Base-by-base conservation (phyloP, 2,888 invertebrate species). In the Allolobophora icterica region DNA sequence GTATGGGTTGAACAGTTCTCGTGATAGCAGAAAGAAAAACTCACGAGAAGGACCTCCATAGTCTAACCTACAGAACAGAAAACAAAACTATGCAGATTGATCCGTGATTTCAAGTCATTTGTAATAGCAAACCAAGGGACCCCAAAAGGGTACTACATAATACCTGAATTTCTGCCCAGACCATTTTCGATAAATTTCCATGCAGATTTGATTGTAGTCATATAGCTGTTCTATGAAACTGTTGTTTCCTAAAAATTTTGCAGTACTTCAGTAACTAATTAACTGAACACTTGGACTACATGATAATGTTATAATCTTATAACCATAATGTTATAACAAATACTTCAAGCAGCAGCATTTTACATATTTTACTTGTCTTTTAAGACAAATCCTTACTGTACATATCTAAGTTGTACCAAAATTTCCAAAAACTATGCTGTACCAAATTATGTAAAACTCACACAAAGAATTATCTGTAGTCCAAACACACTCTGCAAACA, bases 1-100 rank as follows among this genome's bases (percentile, higher is more conserved):
- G 95, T 99, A 99, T 0, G 99, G 99, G 96, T 99, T 99, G 96
- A 99, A 99, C 21, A 99, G 96, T 95, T 99, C 98, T 91, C 99
- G 96, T 0, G 99, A 99, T n/a, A 99, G 96, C 45, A 99, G 97
- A 96, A 99, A 99, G 97, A 99, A 99, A 96, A 99, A 99, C 96
- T 99, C 99, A 45, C 99, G 96, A 24, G 98, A 98, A 2, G 99
- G 99, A 0, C 99, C 99, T 89, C 99, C 99, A 95, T 99, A 99
- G 96, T 99, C 99, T 92, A 99, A 96, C 52, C 96, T 96, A 42
- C 89, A 40, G 35, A 89, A 89, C 40, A 40, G n/a, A 52, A 33
- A 87, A 87, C 24, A 34, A 34, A 87, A 87, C n/a, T 34, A 71
- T 71, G n/a, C 71, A 71, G 6, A 71, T 30, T n/a, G 30, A 30